A percentile compares a stretch with the other conserved stretches of the same genome.
Evolutionary conservation across 2,113 vertebrate genomes (phyloP).

Genomic region (Petrocephalus microphthalmus): DNA sequence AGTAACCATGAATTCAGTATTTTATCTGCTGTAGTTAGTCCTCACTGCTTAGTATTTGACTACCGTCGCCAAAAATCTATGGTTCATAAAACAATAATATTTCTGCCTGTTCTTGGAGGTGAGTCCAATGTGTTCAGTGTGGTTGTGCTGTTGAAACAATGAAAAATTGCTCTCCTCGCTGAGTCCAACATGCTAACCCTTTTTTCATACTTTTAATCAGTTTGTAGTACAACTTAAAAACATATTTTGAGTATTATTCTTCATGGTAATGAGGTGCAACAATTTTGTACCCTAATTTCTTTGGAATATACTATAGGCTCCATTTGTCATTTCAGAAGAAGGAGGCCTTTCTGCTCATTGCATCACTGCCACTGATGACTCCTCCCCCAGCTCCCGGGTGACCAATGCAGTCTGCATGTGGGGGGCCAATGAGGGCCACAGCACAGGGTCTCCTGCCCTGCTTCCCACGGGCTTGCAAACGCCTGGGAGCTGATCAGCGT

Average conservation of each 20-base stretch:
- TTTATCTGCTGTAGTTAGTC: conserved; percentile 20
- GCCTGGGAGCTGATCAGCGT: not conserved
- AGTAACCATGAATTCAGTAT: conserved; percentile 18
- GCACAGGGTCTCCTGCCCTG: not conserved
- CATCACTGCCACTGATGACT: not conserved
- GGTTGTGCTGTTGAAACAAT: not conserved
- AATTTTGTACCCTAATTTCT: not conserved
- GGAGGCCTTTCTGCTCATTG: not conserved
- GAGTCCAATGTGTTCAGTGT: not conserved
- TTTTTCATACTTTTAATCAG: not conserved
- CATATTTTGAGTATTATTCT: not conserved
- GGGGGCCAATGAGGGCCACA: not conserved
- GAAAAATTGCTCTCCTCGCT: not conserved
- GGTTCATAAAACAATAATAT: conserved; percentile 1
- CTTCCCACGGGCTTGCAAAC: not conserved
- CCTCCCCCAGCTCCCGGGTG: not conserved
- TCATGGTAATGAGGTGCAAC: not conserved
- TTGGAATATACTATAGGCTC: not conserved
- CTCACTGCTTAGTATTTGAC: conserved; percentile 26
- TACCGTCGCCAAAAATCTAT: conserved; percentile 17
- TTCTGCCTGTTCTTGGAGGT: not conserved
- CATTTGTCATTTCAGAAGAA: not conserved
- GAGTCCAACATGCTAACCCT: not conserved
- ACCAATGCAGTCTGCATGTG: not conserved
- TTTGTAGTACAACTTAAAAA: not conserved